Percentiles rank a stretch among this genome's conserved stretches.
phyloP scores from a whole-genome alignment of 2,888 invertebrate species.

The Punctoribates punctum region DNA sequence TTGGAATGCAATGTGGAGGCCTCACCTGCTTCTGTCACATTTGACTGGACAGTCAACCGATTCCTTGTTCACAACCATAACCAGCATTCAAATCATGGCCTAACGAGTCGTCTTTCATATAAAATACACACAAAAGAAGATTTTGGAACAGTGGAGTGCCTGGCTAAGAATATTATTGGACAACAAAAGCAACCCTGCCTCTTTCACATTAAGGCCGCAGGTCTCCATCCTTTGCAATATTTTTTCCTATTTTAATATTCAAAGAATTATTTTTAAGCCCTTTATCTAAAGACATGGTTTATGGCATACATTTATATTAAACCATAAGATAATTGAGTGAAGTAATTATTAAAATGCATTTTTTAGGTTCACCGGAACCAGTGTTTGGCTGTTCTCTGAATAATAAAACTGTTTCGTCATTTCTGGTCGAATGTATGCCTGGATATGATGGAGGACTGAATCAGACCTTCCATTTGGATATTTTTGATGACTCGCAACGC shows the following conservation, averaged over 20 bases:
- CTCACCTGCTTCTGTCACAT: constrained; percentile 34
- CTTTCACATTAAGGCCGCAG: constrained; percentile 29
- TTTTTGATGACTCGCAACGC: constrained; percentile 26
- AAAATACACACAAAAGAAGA: neutral
- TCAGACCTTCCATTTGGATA: constrained; percentile 19
- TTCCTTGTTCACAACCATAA: neutral
- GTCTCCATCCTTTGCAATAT: neutral
- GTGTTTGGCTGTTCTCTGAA: neutral
- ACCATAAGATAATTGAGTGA: too few relatives aligned
- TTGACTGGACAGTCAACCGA: constrained; percentile 22
- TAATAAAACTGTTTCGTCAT: constrained; percentile 14
- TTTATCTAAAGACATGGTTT: too few relatives aligned
- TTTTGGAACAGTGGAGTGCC: constrained; percentile 12
- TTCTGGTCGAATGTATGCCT: constrained; percentile 5
- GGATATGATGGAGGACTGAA: constrained; percentile 32
- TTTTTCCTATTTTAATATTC: neutral
- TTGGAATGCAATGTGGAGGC: constrained; percentile 21
- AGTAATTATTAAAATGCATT: neutral
- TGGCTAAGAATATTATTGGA: constrained; percentile 21
- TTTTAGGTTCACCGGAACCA: constrained; percentile 13
- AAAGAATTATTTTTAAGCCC: too few relatives aligned
- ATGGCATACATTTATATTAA: too few relatives aligned
- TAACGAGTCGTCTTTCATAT: constrained; percentile 8
- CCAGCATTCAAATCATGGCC: constrained; percentile 3
- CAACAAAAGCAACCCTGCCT: constrained; percentile 9